These are phyloP conservation scores for Drosophila neotestacea DNA, from an alignment of 2,888 invertebrate genomes.

Conservation along the genomic window DNA sequence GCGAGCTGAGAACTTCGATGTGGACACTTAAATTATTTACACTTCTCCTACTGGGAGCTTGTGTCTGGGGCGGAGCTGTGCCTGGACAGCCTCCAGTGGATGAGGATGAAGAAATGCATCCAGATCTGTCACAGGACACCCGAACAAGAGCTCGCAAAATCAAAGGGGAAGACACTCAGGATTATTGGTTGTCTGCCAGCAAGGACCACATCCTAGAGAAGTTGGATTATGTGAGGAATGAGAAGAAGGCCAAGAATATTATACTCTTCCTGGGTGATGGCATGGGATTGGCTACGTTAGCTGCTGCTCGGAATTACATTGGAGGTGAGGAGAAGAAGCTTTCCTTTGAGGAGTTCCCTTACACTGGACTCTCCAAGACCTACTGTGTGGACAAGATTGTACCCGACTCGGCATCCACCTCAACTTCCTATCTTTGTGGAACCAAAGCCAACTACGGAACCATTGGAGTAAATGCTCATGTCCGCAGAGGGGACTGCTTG, in stretches of 20 bases:
- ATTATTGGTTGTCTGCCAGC: slow-evolving; percentile 73
- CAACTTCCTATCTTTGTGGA: slow-evolving; percentile 92
- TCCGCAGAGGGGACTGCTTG: slow-evolving; percentile 88
- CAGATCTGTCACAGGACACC: slow-evolving; percentile 26
- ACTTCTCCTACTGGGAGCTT: slow-evolving; percentile 27
- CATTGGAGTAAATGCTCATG: slow-evolving; percentile 90
- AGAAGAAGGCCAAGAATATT: slow-evolving; percentile 89
- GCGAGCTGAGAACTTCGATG: slow-evolving; percentile 42
- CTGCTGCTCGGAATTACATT: slow-evolving; percentile 90
- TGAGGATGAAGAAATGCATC: slow-evolving; percentile 73
- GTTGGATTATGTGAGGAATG: slow-evolving; percentile 69
- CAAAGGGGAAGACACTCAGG: slow-evolving; percentile 56
- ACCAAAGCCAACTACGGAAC: slow-evolving; percentile 92
- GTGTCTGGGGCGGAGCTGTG: slow-evolving; percentile 56
- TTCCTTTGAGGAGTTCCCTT: slow-evolving; percentile 91
- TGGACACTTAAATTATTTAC: slow-evolving; percentile 21
- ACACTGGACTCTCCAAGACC: slow-evolving; percentile 90
- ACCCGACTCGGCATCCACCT: slow-evolving; percentile 93
- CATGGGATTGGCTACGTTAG: slow-evolving; percentile 93
- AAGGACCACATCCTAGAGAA: slow-evolving; percentile 75
- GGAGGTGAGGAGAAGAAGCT: slow-evolving; percentile 91
- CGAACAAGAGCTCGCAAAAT: not conserved
- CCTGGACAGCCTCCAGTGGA: slow-evolving; percentile 34
- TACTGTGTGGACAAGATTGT: slow-evolving; percentile 91
- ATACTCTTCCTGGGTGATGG: slow-evolving; percentile 95